Base-by-base conservation (phyloP, 92 coral and sea anemone genomes). In the Montipora capitata region DNA sequence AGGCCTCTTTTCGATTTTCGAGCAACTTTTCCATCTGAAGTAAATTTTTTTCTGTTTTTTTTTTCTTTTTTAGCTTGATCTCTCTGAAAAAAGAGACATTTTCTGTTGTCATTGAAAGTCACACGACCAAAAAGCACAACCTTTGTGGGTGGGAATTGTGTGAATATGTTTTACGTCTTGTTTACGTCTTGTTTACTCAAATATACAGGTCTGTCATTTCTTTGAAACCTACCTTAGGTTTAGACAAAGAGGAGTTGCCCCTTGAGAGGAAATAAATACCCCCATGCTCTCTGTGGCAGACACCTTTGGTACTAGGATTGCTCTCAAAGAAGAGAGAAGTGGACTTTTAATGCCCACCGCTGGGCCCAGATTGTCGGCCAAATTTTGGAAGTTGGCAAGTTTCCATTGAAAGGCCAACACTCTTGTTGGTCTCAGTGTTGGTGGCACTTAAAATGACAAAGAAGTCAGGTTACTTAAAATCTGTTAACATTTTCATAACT, bases 331-430 rank as follows among this genome's bases (percentile, higher is more conserved):
- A 64, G 41, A 64, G 68, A 64, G 8, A 4, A 64, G n/a, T 15
- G 38, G 68, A 10, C 68, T 64, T 64, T 64, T 64, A 10, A 64
- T 64, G 68, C 68, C 68, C 38, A n/a, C 68, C 2, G 68, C 68
- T n/a, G 68, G 68, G 68, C 68, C 68, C 38, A 64, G 8, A 64
- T n/a, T 4, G 68, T 64, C 10, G 27, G 27, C 27, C 20, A 20
- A 20, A 20, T 20, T 20, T 20, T 20, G 27, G 27, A 20, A 20
- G 27, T 20, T 20, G 27, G 27, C 27, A 20, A 20, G 27, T 20
- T 20, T 20, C 27, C 27, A 20, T 20, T 20, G 27, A 20, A 20
- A 20, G 27, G 27, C 27, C 27, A 20, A 20, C 27, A 20, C 27
- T 20, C 27, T 20, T 20, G 27, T 20, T 20, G 27, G 27, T 20